These are phyloP conservation scores for Gambusia holbrooki DNA, from an alignment of 2,113 vertebrate genomes.

Conservation along the genomic window DNA sequence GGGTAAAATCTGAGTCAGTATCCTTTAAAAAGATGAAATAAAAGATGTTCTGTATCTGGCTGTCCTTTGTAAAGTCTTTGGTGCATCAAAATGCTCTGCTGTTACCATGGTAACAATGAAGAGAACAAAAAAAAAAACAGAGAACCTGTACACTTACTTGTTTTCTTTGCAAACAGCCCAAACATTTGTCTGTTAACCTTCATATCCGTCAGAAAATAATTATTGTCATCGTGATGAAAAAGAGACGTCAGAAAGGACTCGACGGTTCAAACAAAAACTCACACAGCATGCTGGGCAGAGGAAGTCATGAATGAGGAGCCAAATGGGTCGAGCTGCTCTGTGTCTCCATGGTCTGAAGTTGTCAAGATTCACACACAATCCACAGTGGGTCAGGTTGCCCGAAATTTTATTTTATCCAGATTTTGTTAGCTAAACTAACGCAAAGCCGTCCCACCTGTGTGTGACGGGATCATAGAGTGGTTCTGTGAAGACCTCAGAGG, in stretches of 20 bases:
- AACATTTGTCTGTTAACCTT: constrained; percentile 7
- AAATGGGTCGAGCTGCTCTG: background rate
- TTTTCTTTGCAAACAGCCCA: constrained; percentile 18
- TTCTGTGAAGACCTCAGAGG: too few relatives aligned
- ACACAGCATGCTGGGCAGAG: too few relatives aligned
- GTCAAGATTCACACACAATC: too few relatives aligned
- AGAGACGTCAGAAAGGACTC: background rate
- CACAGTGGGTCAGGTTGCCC: too few relatives aligned
- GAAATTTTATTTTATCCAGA: too few relatives aligned
- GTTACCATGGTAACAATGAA: constrained; percentile 59
- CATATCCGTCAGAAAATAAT: background rate
- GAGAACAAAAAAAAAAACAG: constrained; percentile 8
- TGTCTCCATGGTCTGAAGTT: background rate
- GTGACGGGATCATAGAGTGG: too few relatives aligned
- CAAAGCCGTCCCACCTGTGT: too few relatives aligned
- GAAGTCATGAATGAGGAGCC: too few relatives aligned
- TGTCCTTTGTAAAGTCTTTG: constrained; percentile 16
- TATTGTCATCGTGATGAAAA: background rate
- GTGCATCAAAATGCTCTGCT: constrained; percentile 47
- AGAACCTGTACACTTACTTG: constrained; percentile 2
- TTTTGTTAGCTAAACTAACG: too few relatives aligned
- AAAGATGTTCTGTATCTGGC: constrained; percentile 1
- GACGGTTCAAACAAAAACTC: background rate
- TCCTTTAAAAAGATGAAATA: constrained; percentile 1
- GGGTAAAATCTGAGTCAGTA: background rate